phyloP scores from a whole-genome alignment of 2,113 vertebrate genomes.

The Oxyruncus cristatus region DNA sequence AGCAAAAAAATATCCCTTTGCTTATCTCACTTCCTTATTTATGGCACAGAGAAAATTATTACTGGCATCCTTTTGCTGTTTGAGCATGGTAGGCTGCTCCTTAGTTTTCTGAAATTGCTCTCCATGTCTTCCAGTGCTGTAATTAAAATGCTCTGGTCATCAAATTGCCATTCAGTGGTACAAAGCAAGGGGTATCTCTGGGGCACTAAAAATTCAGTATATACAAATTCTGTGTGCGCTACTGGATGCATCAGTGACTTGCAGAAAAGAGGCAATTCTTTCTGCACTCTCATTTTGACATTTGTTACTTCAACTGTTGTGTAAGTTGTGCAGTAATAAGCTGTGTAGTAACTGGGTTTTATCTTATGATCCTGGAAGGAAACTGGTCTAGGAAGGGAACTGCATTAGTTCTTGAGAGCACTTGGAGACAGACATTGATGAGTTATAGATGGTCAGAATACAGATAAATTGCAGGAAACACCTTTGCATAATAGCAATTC shows the following conservation, averaged over 20 bases:
- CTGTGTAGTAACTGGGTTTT: background rate
- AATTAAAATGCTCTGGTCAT: background rate
- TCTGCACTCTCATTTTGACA: rapidly evolving
- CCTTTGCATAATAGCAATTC: background rate
- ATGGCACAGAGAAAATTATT: background rate
- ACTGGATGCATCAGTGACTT: background rate
- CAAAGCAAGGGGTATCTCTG: background rate
- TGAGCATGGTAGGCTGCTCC: background rate
- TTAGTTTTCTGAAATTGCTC: background rate
- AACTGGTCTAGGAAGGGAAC: background rate
- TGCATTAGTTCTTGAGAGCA: background rate
- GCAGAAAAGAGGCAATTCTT: background rate
- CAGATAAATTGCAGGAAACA: background rate
- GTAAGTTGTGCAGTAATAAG: background rate
- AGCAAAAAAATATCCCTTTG: background rate
- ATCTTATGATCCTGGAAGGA: background rate
- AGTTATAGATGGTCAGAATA: background rate
- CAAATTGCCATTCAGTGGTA: rapidly evolving
- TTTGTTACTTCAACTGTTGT: background rate
- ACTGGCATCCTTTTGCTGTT: background rate
- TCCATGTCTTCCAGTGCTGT: background rate
- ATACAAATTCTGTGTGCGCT: background rate
- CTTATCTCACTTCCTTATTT: background rate
- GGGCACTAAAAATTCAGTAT: background rate
- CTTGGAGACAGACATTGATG: background rate